A percentile compares a stretch with the other conserved stretches of the same genome.
These are phyloP conservation scores for Hemitrygon akajei DNA, from an alignment of 2,797 vertebrate genomes.

Conservation along the genomic window DNA sequence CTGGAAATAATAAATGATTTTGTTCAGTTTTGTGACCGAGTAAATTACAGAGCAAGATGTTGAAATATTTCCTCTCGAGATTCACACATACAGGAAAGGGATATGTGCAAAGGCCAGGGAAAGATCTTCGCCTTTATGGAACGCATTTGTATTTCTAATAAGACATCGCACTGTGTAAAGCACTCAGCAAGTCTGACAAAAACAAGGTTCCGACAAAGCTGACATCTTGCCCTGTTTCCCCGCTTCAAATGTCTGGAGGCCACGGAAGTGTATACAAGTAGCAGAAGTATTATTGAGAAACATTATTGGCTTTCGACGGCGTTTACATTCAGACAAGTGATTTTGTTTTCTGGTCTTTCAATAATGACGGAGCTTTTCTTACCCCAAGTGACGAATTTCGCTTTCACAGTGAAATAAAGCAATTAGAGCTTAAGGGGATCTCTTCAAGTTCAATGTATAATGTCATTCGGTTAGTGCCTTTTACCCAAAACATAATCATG, in stretches of 20 bases:
- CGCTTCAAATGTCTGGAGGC: not conserved
- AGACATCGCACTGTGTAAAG: not conserved
- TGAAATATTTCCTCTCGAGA: not conserved
- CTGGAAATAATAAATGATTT: not conserved
- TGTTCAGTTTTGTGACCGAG: not conserved
- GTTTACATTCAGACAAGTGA: not conserved
- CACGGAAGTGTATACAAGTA: not conserved
- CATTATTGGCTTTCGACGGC: not conserved
- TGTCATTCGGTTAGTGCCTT: not conserved
- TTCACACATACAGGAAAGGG: not conserved
- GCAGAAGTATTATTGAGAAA: not conserved
- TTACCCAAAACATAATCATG: not conserved
- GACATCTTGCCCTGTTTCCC: not conserved
- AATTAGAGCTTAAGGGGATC: conserved; percentile 11
- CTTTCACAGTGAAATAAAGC: not conserved
- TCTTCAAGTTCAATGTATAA: not conserved
- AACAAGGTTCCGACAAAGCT: not conserved
- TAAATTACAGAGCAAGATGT: not conserved
- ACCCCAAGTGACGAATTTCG: not conserved
- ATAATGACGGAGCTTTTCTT: not conserved
- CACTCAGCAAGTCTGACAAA: not conserved
- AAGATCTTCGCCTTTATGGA: not conserved
- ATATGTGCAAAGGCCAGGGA: not conserved
- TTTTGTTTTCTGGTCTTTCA: not conserved
- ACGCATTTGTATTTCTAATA: not conserved